Evolutionary conservation across 2,888 invertebrate genomes (phyloP).

Genomic region (Aleiodes alternator): DNA sequence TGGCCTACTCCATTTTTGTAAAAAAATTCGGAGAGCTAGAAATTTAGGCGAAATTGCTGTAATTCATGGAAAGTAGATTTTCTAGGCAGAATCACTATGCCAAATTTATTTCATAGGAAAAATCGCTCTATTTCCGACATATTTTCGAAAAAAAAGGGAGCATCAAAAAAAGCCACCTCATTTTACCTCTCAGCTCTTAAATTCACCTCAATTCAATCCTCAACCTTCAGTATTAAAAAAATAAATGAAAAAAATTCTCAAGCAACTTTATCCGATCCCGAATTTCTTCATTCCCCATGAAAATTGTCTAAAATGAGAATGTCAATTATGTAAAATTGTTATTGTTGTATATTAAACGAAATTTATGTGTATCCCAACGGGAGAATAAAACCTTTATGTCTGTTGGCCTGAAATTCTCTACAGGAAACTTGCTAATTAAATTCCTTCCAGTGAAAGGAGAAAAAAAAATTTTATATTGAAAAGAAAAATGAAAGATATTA

Average conservation of each 20-base stretch:
- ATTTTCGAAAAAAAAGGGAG: too few relatives aligned
- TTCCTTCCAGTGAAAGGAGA: neutral
- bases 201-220: too few relatives aligned
- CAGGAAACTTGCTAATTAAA: conserved; percentile 14
- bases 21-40: too few relatives aligned
- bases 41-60: too few relatives aligned
- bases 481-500: neutral
- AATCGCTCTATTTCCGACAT: too few relatives aligned
- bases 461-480: neutral
- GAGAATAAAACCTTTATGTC: neutral
- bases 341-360: conserved; percentile 31
- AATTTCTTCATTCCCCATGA: neutral
- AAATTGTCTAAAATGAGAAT: conserved; percentile 2
- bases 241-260: neutral
- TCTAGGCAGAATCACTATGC: too few relatives aligned
- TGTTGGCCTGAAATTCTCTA: neutral
- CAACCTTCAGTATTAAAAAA: too few relatives aligned
- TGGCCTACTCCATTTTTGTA: too few relatives aligned
- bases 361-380: conserved; percentile 4
- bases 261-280: conserved; percentile 1
- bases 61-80: too few relatives aligned
- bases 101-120: too few relatives aligned
- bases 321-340: conserved; percentile 25
- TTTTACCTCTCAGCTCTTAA: too few relatives aligned
- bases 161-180: too few relatives aligned